Conservation (phyloP, 1,140 invertebrate species). For the Dufourea novaeangliae region DNA sequence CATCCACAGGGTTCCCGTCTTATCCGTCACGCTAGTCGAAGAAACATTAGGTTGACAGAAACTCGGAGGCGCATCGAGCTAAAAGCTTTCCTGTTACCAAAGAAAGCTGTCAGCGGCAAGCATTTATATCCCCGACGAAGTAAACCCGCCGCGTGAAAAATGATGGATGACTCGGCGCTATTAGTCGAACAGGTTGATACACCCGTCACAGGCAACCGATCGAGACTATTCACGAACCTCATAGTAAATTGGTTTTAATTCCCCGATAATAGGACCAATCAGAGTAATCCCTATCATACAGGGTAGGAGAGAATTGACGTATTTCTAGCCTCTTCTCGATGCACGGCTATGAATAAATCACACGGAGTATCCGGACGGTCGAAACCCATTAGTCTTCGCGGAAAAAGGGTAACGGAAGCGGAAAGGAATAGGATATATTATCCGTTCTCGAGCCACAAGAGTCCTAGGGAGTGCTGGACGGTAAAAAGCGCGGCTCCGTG, state of each 20-base stretch:
- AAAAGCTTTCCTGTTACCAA: neutral
- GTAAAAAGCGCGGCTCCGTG: neutral
- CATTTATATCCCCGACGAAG: constrained; percentile 5
- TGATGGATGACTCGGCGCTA: constrained; percentile 10
- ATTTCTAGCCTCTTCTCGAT: neutral
- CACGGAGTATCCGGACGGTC: constrained; percentile 10
- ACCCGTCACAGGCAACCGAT: neutral
- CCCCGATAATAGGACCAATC: neutral
- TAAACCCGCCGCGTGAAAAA: neutral
- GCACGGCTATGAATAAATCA: constrained; percentile 48
- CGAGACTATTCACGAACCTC: neutral
- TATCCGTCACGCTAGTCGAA: neutral
- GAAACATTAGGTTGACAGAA: neutral
- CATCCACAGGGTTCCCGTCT: neutral
- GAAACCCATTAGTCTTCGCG: constrained; percentile 38
- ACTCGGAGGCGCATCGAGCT: neutral
- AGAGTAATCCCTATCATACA: no score
- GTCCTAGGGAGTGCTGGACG: neutral
- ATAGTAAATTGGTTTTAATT: neutral
- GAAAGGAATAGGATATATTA: constrained; percentile 44
- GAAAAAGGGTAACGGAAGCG: constrained; percentile 7
- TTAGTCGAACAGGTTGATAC: constrained; percentile 26
- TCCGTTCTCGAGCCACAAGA: constrained; percentile 20
- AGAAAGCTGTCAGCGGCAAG: constrained; percentile 15
- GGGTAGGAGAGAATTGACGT: constrained; percentile 3